Base-by-base conservation (phyloP, 2,113 vertebrate genomes). In the Dasyprocta punctata region DNA sequence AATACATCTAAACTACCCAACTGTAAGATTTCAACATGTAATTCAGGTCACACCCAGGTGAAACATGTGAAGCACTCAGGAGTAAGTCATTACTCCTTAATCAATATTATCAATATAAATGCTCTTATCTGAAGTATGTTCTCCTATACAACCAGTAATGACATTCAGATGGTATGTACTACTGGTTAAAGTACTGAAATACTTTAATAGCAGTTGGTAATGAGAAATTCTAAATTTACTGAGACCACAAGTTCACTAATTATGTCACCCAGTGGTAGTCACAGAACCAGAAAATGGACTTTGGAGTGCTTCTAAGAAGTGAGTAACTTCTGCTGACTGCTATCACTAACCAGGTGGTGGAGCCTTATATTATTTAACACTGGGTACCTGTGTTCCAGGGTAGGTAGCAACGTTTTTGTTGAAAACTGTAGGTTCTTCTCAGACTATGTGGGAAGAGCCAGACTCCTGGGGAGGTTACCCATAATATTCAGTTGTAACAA, bases 171-270 rank as follows among this genome's bases (percentile, higher is more conserved):
- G 56, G 19, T 26, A 61, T 4, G 5, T 58, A 63, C 52, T 83
- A 1, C 10, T 71, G 28, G 20, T 47, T 90, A 87, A 81, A 89
- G 56, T 69, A 67, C 58, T 86, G 33, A 94, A 77, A 89, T 49
- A 67, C 49, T 86, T 89, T 5, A 26, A 44, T 30, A 47, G 38
- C 20, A 89, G 24, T 82, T 56, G 65, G 80, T 94, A 92, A 94
- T 88, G 93, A 89, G 63, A 94, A 94, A 92, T 75, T 30, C 14
- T 86, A 33, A 60, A 78, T 38, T 92, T 86, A 90, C 3, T 44
- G 71, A 92, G 38, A 95, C n/a, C 54, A 36, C 10, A 92, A 92
- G 28, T 16, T 90, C 89, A 80, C 49, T 61, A 86, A 82, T 92
- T 52, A 90, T 20, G 89, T 89, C 44, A 84, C 10, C 44, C 77